A percentile compares a stretch with the other conserved stretches of the same genome.
Evolutionary conservation across 2,888 invertebrate species (phyloP).

Genomic region (Hypercompe scribonia): DNA sequence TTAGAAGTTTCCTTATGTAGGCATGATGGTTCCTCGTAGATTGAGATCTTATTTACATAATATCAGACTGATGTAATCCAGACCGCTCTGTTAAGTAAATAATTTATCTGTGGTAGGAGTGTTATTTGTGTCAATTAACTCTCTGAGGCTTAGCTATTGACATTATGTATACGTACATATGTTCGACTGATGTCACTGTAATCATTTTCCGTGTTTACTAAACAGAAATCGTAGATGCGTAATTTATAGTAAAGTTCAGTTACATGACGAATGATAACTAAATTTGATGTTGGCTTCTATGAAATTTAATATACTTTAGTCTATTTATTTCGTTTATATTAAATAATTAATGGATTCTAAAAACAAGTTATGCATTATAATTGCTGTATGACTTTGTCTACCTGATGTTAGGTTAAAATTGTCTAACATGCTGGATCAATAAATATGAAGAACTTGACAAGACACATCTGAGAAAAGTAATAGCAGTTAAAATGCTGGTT

Average conservation of each 20-base stretch:
- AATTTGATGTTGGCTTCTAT: background rate
- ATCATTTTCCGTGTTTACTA: background rate
- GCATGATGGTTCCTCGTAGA: conserved; percentile 31
- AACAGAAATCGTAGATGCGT: background rate
- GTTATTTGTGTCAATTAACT: conserved; percentile 11
- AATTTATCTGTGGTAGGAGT: conserved; percentile 38
- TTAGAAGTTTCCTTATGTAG: conserved; percentile 39
- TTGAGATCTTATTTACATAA: conserved; percentile 46
- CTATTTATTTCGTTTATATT: too few species aligned
- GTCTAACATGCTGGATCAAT: too few species aligned
- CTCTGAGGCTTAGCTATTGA: conserved; percentile 1
- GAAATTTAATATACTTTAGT: background rate
- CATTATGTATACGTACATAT: background rate
- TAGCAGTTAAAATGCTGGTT: too few species aligned
- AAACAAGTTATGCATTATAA: too few species aligned
- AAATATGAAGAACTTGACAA: too few species aligned
- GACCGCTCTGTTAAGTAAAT: conserved; percentile 31
- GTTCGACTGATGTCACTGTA: background rate
- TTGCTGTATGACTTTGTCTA: too few species aligned
- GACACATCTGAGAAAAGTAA: too few species aligned
- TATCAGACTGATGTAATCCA: conserved; percentile 44
- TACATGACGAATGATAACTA: background rate
- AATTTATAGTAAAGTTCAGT: background rate
- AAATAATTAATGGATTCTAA: too few species aligned
- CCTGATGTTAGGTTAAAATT: too few species aligned